Evolutionary conservation across 1,140 invertebrate species (phyloP).

Genomic region (Drosophila persimilis): DNA sequence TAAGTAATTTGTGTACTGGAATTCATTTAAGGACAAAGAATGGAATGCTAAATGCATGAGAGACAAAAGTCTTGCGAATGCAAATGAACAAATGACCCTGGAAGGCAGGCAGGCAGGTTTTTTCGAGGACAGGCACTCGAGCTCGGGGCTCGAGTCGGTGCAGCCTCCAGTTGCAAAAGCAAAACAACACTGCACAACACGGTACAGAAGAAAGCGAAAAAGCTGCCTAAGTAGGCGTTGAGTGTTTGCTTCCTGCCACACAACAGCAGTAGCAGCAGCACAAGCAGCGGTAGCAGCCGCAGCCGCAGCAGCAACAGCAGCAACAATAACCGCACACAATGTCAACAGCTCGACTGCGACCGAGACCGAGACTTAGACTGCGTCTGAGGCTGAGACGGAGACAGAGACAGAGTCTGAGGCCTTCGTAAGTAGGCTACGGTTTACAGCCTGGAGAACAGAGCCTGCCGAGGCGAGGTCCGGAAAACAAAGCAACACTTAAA

Average conservation of each 20-base stretch:
- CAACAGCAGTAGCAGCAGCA: slow-evolving; percentile 23
- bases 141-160: slow-evolving; percentile 21
- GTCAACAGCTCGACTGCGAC: slow-evolving; percentile 64
- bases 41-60: slow-evolving; percentile 40
- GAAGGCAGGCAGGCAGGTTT: slow-evolving; percentile 34
- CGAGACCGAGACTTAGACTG: slow-evolving; percentile 12
- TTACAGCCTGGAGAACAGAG: slow-evolving; percentile 21
- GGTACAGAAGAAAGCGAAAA: slow-evolving; percentile 18
- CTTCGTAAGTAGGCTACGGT: slow-evolving; percentile 60
- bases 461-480: slow-evolving; percentile 12
- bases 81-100: slow-evolving; percentile 78
- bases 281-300: slow-evolving; percentile 12
- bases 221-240: slow-evolving; percentile 57
- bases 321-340: slow-evolving; percentile 55
- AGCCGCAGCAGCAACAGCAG: slow-evolving; percentile 7
- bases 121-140: slow-evolving; percentile 49
- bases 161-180: slow-evolving; percentile 21
- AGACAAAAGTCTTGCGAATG: slow-evolving; percentile 64
- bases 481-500: slow-evolving; percentile 80
- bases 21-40: slow-evolving; percentile 20
- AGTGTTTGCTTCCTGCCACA: slow-evolving; percentile 78
- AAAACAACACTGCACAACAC: slow-evolving; percentile 14
- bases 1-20: slow-evolving; percentile 57
- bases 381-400: slow-evolving; percentile 6
- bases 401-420: slow-evolving; percentile 40